A percentile compares a stretch with the other conserved stretches of the same genome.
These are phyloP conservation scores for pig (Sus scrofa) DNA, from an alignment of 2,113 vertebrate species.

Conservation along the genomic window DNA sequence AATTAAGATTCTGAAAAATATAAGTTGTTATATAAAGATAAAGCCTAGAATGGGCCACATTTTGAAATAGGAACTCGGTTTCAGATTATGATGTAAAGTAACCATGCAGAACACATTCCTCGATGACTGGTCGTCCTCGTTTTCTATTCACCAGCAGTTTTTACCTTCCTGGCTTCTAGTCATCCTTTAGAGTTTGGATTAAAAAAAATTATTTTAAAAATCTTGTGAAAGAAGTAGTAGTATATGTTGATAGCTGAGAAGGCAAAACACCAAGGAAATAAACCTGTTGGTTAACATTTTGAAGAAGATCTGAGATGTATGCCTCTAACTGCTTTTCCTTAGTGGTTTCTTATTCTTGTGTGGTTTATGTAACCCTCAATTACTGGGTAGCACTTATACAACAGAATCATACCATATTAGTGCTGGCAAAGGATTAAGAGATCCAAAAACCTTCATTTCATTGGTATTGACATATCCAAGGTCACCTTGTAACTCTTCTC, in stretches of 20 bases:
- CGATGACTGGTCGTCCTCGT: neutral
- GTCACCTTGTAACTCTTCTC: slow-evolving; percentile 55
- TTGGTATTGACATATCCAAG: slow-evolving; percentile 52
- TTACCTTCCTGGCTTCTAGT: slow-evolving; percentile 26
- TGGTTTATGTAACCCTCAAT: slow-evolving; percentile 3
- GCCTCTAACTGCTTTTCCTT: slow-evolving; percentile 36
- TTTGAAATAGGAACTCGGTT: slow-evolving; percentile 32
- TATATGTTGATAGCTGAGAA: slow-evolving; percentile 21
- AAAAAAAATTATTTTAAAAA: slow-evolving; percentile 52
- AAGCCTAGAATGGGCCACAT: neutral
- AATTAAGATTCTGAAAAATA: neutral
- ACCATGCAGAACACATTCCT: neutral
- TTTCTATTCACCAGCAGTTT: slow-evolving; percentile 21
- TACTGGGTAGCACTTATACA: slow-evolving; percentile 7
- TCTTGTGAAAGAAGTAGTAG: neutral
- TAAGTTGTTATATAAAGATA: neutral
- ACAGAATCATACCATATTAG: neutral
- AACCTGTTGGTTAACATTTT: slow-evolving; percentile 36
- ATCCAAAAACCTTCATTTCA: neutral
- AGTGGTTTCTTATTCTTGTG: neutral
- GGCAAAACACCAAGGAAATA: neutral
- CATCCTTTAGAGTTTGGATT: slow-evolving; percentile 32
- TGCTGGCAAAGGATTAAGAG: neutral
- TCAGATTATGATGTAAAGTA: neutral
- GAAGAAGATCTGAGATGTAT: neutral